A percentile compares a stretch with the other conserved stretches of the same genome.
phyloP scores from a whole-genome alignment of 2,113 vertebrate species.

The Riparia riparia region DNA sequence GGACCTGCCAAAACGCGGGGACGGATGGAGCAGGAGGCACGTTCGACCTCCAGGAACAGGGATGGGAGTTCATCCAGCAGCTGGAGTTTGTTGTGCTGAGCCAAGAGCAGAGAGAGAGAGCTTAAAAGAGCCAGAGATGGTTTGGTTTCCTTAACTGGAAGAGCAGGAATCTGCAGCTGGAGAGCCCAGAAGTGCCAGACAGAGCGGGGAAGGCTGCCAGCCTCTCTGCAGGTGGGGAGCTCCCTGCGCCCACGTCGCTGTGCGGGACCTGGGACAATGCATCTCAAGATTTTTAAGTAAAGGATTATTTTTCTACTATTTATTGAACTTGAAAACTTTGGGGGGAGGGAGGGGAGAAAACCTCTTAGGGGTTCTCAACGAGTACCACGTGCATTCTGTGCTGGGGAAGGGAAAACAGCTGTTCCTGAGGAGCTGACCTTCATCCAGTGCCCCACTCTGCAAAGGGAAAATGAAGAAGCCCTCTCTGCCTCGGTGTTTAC shows the following conservation, averaged over 20 bases:
- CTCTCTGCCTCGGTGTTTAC: conserved; percentile 63
- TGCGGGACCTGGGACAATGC: conserved; percentile 68
- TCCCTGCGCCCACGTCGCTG: neutral
- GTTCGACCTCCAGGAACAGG: conserved; percentile 49
- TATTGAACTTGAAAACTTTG: conserved; percentile 89
- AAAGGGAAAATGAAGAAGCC: conserved; percentile 73
- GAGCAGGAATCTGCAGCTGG: conserved; percentile 26
- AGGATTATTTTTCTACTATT: conserved; percentile 99
- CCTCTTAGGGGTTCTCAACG: neutral
- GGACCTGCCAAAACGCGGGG: conserved; percentile 47
- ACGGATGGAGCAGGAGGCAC: conserved; percentile 30
- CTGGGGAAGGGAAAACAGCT: conserved; percentile 50
- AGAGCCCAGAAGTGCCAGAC: neutral
- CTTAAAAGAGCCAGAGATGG: neutral
- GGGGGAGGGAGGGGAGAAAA: conserved; percentile 49
- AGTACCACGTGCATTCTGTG: conserved; percentile 30
- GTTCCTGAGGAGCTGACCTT: conserved; percentile 29
- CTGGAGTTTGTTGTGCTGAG: conserved; percentile 52
- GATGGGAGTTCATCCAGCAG: conserved; percentile 23
- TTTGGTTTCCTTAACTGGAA: conserved; percentile 73
- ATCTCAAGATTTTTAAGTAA: conserved; percentile 87
- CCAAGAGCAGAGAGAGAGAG: conserved; percentile 9
- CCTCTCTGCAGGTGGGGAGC: neutral
- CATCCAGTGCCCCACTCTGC: conserved; percentile 46
- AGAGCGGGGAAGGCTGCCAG: neutral